Base-by-base conservation (phyloP, 2,113 vertebrate species). In the Dolichotis patagonum region DNA sequence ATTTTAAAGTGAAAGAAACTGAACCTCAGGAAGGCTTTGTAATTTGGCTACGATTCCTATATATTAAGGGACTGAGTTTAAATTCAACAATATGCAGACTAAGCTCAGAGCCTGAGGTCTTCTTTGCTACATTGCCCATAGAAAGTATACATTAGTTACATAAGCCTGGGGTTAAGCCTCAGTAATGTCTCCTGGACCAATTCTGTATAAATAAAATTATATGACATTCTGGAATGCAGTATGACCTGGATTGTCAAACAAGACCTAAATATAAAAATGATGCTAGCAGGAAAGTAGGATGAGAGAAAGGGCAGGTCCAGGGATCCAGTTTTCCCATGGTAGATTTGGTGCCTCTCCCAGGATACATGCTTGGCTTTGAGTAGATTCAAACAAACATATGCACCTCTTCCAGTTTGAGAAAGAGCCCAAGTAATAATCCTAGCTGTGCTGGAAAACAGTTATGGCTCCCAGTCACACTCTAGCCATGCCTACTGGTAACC, bases 51-150 rank as follows among this genome's bases (percentile, higher is more conserved):
- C 81, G 24, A 49, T 85, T 95, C 81, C 38, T 14, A 88, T 54
- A 71, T 80, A 84, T 30, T 38, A 96, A 84, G 20, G 85, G 77
- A 1, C 26, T 81, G 71, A 96, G 16, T 3, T 63, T 43, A 77
- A 86, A 77, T 91, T 97, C 90, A 91, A 85, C 81, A 77, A 73
- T 17, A 85, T 93, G 41, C 7, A 63, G 35, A 75, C 35, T 93
- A 41, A 91, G 3, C 7, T 82, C 22, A 83, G 20, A 91, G 17
- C 5, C 52, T 56, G 71, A 88, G 26, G n/a, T 62, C 62, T 56
- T 69, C 62, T 96, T 78, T 63, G 20, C 43, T 91, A 30, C 60
- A 22, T 54, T 92, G 49, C 35, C 38, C 30, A 67, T 69, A 85
- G 63, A 97, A 88, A 67, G 22, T 81, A 16, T 71, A 16, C 43